These are phyloP conservation scores for Cantharis nigra DNA, from an alignment of 2,888 invertebrate species.

Conservation along the genomic window DNA sequence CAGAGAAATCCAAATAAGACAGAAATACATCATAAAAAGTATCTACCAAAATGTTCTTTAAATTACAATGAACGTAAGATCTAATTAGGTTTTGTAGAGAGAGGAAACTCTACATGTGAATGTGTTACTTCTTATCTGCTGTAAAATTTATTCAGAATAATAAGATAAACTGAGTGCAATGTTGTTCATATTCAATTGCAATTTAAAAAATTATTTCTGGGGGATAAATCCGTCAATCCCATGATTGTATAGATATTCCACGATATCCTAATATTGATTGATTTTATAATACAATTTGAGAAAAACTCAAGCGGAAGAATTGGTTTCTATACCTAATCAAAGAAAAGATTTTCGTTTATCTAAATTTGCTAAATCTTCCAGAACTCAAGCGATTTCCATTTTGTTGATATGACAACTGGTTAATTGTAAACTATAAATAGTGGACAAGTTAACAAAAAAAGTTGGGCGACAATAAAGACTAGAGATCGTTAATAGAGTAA, in stretches of 20 bases:
- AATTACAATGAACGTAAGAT: conserved; percentile 13
- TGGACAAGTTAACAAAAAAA: neutral
- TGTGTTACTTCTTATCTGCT: neutral
- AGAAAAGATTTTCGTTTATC: neutral
- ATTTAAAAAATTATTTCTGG: neutral
- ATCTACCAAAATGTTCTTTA: conserved; percentile 5
- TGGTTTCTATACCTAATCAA: neutral
- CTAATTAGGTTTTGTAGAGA: conserved; percentile 9
- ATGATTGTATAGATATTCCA: neutral
- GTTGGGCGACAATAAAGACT: neutral
- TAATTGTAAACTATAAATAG: neutral
- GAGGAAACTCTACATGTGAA: neutral
- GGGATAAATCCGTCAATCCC: neutral
- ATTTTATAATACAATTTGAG: neutral
- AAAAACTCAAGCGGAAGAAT: neutral
- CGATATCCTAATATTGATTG: neutral
- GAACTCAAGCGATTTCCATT: neutral
- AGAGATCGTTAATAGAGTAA: neutral
- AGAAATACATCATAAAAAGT: conserved; percentile 12
- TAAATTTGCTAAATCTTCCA: neutral
- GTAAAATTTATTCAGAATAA: too few species aligned
- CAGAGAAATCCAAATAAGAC: conserved; percentile 9
- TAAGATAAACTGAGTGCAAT: neutral
- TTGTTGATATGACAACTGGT: neutral
- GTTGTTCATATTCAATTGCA: neutral